Conservation (phyloP, 1,140 invertebrate species). For the Lamellibrachia luymesi region DNA sequence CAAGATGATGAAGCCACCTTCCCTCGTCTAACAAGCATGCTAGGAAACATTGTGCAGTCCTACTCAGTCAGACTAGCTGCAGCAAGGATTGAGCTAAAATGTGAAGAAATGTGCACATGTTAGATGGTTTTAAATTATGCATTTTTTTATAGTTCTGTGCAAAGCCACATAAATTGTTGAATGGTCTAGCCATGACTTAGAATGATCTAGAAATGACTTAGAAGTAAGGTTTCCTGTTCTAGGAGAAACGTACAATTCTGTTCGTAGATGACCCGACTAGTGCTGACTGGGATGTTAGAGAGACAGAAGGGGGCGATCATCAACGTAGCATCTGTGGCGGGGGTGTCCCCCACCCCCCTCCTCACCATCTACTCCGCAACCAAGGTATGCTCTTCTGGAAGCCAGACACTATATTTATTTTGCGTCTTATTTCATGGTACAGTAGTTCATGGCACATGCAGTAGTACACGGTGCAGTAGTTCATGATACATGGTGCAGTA, state of each 20-base stretch:
- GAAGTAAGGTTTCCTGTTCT: conserved; percentile 5
- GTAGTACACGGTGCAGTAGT: too few species aligned
- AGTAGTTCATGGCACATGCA: not conserved
- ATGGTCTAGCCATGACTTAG: not conserved
- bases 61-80: too few species aligned
- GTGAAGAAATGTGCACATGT: too few species aligned
- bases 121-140: too few species aligned
- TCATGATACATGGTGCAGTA: too few species aligned
- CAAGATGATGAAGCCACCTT: too few species aligned
- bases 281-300: conserved; percentile 86
- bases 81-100: too few species aligned
- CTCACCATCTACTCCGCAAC: conserved; percentile 84
- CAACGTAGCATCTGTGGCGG: conserved; percentile 86
- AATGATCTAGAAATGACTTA: conserved; percentile 12
- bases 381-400: conserved; percentile 64
- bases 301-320: conserved; percentile 83
- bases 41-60: too few species aligned
- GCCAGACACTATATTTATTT: not conserved
- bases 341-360: conserved; percentile 76
- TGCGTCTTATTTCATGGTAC: not conserved
- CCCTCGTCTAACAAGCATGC: too few species aligned
- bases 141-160: not conserved
- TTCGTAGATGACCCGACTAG: conserved; percentile 73
- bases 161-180: conserved; percentile 9
- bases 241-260: not conserved